Evolutionary conservation across 2,113 vertebrate species (phyloP).

Genomic region (Burhinus bistriatus): DNA sequence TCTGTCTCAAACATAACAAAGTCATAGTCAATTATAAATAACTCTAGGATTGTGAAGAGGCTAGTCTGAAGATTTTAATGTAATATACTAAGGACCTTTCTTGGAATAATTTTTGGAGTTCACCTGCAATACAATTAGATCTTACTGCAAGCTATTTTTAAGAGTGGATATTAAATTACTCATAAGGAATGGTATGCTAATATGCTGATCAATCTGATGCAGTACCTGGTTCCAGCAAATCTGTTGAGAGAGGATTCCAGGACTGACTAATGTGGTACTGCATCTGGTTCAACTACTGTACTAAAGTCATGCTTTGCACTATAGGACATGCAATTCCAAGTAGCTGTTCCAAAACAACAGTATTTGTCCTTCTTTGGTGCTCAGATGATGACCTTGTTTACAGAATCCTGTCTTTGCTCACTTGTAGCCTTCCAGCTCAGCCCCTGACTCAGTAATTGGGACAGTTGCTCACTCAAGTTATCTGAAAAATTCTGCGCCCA

Average conservation of each 20-base stretch:
- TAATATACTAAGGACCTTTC: neutral
- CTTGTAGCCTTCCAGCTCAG: neutral
- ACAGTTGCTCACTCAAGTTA: neutral
- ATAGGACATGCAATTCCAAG: neutral
- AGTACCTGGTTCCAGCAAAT: neutral
- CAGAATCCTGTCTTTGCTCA: neutral
- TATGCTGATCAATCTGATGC: neutral
- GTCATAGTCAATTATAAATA: neutral
- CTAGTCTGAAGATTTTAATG: neutral
- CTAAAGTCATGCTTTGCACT: neutral
- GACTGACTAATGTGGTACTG: neutral
- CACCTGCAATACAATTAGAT: neutral
- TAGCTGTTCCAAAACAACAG: neutral
- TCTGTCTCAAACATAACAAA: neutral
- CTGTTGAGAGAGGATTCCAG: neutral
- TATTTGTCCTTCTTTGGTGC: neutral
- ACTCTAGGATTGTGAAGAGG: neutral
- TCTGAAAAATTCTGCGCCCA: neutral
- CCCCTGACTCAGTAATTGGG: neutral
- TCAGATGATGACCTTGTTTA: neutral
- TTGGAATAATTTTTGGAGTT: neutral
- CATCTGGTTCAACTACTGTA: neutral
- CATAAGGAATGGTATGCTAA: neutral
- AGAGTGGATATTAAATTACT: neutral
- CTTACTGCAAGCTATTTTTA: neutral